Conservation (phyloP, 2,113 vertebrate genomes). For the Podiceps cristatus region DNA sequence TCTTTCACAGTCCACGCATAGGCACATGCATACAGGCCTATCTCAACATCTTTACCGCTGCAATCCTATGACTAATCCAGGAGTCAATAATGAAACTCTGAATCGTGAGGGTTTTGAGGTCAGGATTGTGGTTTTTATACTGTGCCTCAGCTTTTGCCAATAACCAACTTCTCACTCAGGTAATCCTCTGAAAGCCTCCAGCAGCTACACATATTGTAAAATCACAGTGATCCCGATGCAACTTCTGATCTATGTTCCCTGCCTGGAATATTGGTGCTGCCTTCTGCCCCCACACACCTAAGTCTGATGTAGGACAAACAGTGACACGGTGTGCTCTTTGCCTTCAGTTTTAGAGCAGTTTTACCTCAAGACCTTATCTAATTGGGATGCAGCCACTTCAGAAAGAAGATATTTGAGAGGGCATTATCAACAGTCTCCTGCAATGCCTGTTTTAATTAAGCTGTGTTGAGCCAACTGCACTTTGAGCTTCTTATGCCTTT, state of each 20-base stretch:
- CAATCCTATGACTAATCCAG: not conserved
- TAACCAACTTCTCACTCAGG: not conserved
- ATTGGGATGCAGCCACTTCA: not conserved
- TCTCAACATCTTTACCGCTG: not conserved
- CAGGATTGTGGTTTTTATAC: not conserved
- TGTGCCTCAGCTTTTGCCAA: not conserved
- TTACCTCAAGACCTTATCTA: not conserved
- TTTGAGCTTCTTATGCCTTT: conserved; percentile 21
- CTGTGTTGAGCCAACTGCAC: conserved; percentile 14
- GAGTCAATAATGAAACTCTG: not conserved
- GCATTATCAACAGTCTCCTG: not conserved
- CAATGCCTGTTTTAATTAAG: conserved; percentile 40
- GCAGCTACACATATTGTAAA: not conserved
- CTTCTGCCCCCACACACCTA: not conserved
- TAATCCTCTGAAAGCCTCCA: not conserved
- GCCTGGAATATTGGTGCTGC: not conserved
- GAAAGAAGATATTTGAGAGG: not conserved
- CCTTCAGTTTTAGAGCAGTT: not conserved
- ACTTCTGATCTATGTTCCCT: not conserved
- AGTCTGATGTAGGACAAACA: not conserved
- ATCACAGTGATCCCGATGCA: not conserved
- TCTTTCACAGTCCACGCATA: not conserved
- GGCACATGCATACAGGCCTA: not conserved
- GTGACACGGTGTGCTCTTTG: not conserved
- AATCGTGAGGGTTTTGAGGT: not conserved